These are phyloP conservation scores for Gryon sp. DNA, from an alignment of 1,140 invertebrate species.

Conservation along the genomic window DNA sequence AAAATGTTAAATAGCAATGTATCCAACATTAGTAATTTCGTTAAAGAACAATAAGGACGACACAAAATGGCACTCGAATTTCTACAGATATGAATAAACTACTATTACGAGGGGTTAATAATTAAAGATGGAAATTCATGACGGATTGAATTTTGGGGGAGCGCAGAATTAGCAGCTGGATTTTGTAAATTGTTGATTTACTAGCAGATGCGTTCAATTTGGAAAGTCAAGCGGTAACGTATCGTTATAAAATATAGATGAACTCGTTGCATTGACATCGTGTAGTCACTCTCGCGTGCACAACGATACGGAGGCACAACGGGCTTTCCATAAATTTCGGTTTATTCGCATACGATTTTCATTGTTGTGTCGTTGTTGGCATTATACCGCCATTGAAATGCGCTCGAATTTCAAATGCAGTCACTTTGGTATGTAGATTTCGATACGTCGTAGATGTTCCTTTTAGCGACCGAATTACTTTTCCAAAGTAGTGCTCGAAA, in stretches of 20 bases:
- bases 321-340: constrained; percentile 59
- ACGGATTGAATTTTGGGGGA: constrained; percentile 35
- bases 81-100: constrained; percentile 29
- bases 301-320: constrained; percentile 8
- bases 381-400: constrained; percentile 60
- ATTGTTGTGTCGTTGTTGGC: constrained; percentile 42
- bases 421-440: constrained; percentile 47
- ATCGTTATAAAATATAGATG: constrained; percentile 59
- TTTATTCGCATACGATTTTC: constrained; percentile 57
- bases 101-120: constrained; percentile 23
- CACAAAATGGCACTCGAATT: constrained; percentile 11
- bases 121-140: constrained; percentile 34
- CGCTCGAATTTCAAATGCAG: constrained; percentile 52
- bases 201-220: constrained; percentile 46
- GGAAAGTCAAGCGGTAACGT: constrained; percentile 44
- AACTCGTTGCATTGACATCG: constrained; percentile 51
- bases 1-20: neutral
- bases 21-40: constrained; percentile 16
- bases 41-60: constrained; percentile 16
- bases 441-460: constrained; percentile 35
- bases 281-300: constrained; percentile 35
- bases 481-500: neutral
- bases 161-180: constrained; percentile 16
- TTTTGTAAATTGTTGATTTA: constrained; percentile 58
- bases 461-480: constrained; percentile 1